Percentiles rank a stretch among this genome's conserved stretches.
These are phyloP conservation scores for Chromobotia macracanthus DNA, from an alignment of 2,797 vertebrate genomes.

Conservation along the genomic window DNA sequence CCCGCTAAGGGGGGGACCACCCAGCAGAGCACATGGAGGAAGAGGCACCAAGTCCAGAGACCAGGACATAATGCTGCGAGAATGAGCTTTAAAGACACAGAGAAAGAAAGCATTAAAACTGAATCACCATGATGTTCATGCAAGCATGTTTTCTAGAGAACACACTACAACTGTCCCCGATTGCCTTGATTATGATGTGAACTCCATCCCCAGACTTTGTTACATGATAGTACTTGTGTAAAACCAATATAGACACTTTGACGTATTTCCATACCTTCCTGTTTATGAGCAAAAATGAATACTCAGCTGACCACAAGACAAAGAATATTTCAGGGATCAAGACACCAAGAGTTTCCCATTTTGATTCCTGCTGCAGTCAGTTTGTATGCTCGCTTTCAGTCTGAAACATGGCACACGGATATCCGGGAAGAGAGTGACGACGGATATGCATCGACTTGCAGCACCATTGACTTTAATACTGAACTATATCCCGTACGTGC, in stretches of 20 bases:
- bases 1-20: constrained; percentile 80
- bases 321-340: background rate
- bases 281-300: background rate
- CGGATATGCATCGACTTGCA: constrained; percentile 27
- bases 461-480: too few species aligned
- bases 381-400: constrained; percentile 29
- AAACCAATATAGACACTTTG: constrained; percentile 9
- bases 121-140: background rate
- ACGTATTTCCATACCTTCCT: background rate
- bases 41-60: constrained; percentile 76
- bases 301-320: background rate
- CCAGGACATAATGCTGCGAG: constrained; percentile 63
- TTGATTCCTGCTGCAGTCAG: constrained; percentile 44
- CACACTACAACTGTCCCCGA: background rate
- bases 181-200: background rate
- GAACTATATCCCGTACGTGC: background rate
- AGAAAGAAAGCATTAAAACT: background rate
- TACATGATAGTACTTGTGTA: background rate
- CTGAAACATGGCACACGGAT: constrained; percentile 1
- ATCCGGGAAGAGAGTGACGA: constrained; percentile 15
- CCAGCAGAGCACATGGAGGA: constrained; percentile 71
- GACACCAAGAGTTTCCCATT: constrained; percentile 1
- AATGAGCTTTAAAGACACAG: constrained; percentile 38
- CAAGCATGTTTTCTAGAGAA: background rate
- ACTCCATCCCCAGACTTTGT: background rate